These are phyloP conservation scores for Homarus gammarus DNA, from an alignment of 2,888 invertebrate genomes.

Conservation along the genomic window DNA sequence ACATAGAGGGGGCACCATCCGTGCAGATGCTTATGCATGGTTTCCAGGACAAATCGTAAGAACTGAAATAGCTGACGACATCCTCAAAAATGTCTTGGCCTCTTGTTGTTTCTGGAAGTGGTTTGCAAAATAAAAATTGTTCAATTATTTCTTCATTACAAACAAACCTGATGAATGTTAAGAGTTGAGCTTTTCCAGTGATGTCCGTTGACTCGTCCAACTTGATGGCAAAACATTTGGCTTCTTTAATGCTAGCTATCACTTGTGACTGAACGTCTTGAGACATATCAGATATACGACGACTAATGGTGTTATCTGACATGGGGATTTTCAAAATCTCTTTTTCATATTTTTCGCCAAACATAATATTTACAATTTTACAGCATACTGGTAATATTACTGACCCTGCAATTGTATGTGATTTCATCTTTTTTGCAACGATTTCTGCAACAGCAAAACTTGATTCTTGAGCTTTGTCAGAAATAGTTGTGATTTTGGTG, in stretches of 20 bases:
- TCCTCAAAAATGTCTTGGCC: neutral
- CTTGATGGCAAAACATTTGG: neutral
- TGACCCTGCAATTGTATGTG: neutral
- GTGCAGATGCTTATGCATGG: too few species aligned
- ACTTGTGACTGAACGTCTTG: neutral
- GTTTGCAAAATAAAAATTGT: neutral
- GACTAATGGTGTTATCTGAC: neutral
- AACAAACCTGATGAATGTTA: neutral
- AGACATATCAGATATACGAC: neutral
- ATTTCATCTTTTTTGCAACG: neutral
- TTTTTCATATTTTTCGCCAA: too few species aligned
- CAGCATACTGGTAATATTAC: too few species aligned
- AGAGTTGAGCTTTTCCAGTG: neutral
- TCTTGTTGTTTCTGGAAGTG: neutral
- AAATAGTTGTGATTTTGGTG: neutral
- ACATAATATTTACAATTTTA: neutral
- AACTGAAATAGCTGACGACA: neutral
- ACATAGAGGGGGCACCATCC: too few species aligned
- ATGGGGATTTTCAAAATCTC: neutral
- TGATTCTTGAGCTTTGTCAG: neutral
- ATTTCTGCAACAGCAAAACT: neutral
- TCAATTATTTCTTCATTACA: neutral
- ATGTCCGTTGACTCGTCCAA: neutral
- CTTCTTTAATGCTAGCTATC: neutral
- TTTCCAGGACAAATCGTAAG: too few species aligned